These are phyloP conservation scores for Netta rufina DNA, from an alignment of 2,797 vertebrate genomes.

Conservation along the genomic window DNA sequence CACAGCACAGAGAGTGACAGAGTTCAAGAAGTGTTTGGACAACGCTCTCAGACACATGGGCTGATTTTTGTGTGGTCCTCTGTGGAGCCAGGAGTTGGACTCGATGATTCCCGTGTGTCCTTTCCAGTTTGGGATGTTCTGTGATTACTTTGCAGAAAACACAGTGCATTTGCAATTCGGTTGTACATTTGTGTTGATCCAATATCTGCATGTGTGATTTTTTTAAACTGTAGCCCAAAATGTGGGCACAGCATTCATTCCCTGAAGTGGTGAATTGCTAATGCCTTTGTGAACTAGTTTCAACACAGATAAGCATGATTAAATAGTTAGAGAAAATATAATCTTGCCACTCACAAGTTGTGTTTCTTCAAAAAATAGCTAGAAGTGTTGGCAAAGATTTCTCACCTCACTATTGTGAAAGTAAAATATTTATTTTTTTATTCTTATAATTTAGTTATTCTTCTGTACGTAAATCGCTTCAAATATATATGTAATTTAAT, in stretches of 20 bases:
- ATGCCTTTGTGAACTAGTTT: background rate
- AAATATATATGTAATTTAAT: background rate
- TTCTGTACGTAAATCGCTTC: background rate
- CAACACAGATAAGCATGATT: background rate
- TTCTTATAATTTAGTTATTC: background rate
- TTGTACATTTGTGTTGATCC: background rate
- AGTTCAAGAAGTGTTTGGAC: background rate
- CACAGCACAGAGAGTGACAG: background rate
- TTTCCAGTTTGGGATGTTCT: too few relatives aligned
- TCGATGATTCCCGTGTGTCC: background rate
- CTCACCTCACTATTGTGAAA: background rate
- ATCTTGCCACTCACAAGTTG: background rate
- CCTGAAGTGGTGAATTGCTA: background rate
- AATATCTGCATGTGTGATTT: background rate
- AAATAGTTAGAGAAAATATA: background rate
- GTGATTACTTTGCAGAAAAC: background rate
- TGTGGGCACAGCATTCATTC: background rate
- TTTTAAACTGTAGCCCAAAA: fast-evolving
- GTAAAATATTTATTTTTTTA: background rate
- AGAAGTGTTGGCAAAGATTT: background rate
- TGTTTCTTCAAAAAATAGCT: background rate
- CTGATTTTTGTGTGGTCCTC: background rate
- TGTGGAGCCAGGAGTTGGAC: background rate
- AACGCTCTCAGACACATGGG: background rate
- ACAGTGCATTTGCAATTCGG: fast-evolving